Evolutionary conservation across 2,113 vertebrate species (phyloP), one percentile per base, ranked within the genome.

Genomic region (Plectropomus leopardus): DNA sequence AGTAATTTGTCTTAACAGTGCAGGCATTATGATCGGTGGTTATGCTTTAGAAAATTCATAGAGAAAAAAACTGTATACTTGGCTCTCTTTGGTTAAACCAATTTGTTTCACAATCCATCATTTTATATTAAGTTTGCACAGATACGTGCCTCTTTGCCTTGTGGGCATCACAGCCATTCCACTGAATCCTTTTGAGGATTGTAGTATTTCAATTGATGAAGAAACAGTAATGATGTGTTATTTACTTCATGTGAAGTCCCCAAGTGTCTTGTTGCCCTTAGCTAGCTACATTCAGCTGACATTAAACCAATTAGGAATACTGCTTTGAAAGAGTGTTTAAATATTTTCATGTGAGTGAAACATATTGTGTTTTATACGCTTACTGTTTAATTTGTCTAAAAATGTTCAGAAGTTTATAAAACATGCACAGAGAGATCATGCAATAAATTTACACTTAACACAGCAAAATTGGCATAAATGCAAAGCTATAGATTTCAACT

Each of bases 251-350:
- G 76, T 58, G 42, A 59, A 77, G 60, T 82, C 53, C 74, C 48
- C 17, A 26, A 77, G 50, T 72, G 50, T 65, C 32, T 58, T 14
- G 28, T 47, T 70, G 71, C 77, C 71, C 59, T 14, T 58, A 76
- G 76, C 72, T 50, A 28, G 48, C 55, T 70, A 55, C 45, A 76
- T 73, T 75, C 45, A 76, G 34, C 13, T 32, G 60, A 61, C 71
- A 63, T 78, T 13, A 80, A 80, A 65, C 68, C 76, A 86, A 82
- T 84, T 82, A 80, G 34, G 14, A 74, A 44, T 68, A 44, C 47
- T 55, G 17, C 57, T 69, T 48, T 7, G 7, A 65, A 40, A 44
- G 4, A 68, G 26, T 13, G 23, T 66, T 30, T 61, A 23, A 19
- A 44, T 36, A 48, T 60, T 4, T 58, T 61, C 32, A 30, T 57